Conservation (phyloP, 2,888 invertebrate genomes). For the Athalia rosae region DNA sequence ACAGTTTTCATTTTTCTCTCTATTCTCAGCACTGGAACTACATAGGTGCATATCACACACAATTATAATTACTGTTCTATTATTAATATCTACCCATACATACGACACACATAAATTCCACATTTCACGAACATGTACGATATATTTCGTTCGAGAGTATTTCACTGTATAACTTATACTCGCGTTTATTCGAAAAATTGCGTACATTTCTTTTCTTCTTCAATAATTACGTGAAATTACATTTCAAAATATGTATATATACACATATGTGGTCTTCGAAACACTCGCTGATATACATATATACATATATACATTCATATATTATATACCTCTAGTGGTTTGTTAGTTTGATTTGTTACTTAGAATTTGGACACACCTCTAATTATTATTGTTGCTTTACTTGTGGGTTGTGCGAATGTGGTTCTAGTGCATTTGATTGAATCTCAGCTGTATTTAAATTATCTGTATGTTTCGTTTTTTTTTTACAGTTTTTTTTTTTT, state of each 20-base stretch:
- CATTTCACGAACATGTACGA: too few species aligned
- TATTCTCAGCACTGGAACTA: slow-evolving; percentile 54
- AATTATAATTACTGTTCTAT: slow-evolving; percentile 1
- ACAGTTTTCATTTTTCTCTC: not conserved
- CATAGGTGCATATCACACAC: slow-evolving; percentile 50
- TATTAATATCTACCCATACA: too few species aligned
- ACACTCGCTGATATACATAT: not conserved
- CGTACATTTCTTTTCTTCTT: slow-evolving; percentile 9
- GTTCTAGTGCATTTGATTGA: slow-evolving; percentile 62
- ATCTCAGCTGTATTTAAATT: slow-evolving; percentile 54
- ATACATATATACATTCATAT: slow-evolving; percentile 4
- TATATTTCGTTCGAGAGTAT: too few species aligned
- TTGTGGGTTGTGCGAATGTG: slow-evolving; percentile 64
- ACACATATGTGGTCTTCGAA: not conserved
- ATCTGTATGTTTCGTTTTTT: slow-evolving; percentile 33
- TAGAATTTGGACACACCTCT: slow-evolving; percentile 50
- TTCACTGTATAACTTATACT: too few species aligned
- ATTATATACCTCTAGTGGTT: slow-evolving; percentile 1
- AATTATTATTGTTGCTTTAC: slow-evolving; percentile 64
- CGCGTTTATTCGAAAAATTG: too few species aligned
- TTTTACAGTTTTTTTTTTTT: slow-evolving; percentile 18
- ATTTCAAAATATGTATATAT: not conserved
- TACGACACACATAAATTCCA: not conserved
- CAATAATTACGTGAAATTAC: slow-evolving; percentile 4
- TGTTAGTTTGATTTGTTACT: slow-evolving; percentile 9